phyloP scores from a whole-genome alignment of 2,888 invertebrate species.

The Drosophila gaucha region DNA sequence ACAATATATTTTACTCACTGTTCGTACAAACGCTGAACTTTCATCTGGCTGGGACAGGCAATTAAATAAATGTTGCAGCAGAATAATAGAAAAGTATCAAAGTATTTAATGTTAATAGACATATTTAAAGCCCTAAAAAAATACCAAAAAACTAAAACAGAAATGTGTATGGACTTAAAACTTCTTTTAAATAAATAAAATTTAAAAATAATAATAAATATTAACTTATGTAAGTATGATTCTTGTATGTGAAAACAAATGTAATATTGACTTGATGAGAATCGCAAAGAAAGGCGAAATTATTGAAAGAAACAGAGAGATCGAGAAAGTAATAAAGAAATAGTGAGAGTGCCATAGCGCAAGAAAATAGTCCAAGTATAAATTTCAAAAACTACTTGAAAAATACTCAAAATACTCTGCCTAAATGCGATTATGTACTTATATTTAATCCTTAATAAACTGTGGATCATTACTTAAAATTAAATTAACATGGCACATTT shows the following conservation, averaged over 20 bases:
- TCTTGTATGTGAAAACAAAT: too few relatives aligned
- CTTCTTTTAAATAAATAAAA: too few relatives aligned
- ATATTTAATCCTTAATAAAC: neutral
- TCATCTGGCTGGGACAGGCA: constrained; percentile 1
- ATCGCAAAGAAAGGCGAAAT: neutral
- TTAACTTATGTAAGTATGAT: too few relatives aligned
- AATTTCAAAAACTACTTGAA: too few relatives aligned
- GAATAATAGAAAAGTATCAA: neutral
- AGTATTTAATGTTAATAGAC: neutral
- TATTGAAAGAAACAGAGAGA: neutral
- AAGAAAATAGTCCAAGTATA: neutral
- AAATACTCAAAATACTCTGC: neutral
- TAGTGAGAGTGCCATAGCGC: neutral
- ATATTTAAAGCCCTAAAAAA: too few relatives aligned
- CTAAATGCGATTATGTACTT: too few relatives aligned
- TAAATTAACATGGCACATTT: neutral
- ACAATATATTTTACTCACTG: constrained; percentile 12
- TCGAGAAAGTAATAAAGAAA: neutral
- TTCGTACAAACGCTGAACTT: neutral
- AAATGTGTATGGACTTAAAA: neutral
- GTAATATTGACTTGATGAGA: neutral
- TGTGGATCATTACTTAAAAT: neutral
- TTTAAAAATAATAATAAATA: neutral
- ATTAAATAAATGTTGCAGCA: constrained; percentile 6
- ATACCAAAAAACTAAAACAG: neutral